Evolutionary conservation across 2,888 invertebrate species (phyloP).

Genomic region (Melieria picta): DNA sequence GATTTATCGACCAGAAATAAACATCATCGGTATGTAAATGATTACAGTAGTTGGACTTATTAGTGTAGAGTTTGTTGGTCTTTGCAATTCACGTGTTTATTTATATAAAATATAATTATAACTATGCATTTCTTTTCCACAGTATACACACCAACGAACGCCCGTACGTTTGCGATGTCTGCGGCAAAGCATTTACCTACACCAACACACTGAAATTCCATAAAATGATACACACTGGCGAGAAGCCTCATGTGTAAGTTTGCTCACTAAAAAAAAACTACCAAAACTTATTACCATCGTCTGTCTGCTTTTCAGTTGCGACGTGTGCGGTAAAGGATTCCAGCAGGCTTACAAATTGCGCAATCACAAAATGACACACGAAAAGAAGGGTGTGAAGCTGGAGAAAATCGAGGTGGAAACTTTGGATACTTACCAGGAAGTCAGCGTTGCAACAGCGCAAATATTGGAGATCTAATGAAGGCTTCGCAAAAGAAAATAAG

Average conservation of each 20-base stretch:
- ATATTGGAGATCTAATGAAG: conserved; percentile 36
- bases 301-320: conserved; percentile 47
- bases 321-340: conserved; percentile 60
- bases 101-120: no score
- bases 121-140: conserved; percentile 5
- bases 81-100: not conserved
- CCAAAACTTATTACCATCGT: not conserved
- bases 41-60: not conserved
- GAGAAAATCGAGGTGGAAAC: conserved; percentile 36
- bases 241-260: conserved; percentile 62
- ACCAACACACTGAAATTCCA: conserved; percentile 63
- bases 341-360: conserved; percentile 59
- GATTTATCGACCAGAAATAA: conserved; percentile 65
- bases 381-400: conserved; percentile 47
- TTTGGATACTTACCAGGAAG: conserved; percentile 18
- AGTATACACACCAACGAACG: conserved; percentile 64
- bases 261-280: not conserved
- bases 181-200: conserved; percentile 63
- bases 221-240: conserved; percentile 63
- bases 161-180: conserved; percentile 62
- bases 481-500: not conserved
- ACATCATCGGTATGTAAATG: conserved; percentile 60
- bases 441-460: conserved; percentile 46
- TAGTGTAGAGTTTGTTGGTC: not conserved
- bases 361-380: conserved; percentile 55